Base-by-base conservation (phyloP, 1,140 invertebrate species). In the Drosophila mojavensis region DNA sequence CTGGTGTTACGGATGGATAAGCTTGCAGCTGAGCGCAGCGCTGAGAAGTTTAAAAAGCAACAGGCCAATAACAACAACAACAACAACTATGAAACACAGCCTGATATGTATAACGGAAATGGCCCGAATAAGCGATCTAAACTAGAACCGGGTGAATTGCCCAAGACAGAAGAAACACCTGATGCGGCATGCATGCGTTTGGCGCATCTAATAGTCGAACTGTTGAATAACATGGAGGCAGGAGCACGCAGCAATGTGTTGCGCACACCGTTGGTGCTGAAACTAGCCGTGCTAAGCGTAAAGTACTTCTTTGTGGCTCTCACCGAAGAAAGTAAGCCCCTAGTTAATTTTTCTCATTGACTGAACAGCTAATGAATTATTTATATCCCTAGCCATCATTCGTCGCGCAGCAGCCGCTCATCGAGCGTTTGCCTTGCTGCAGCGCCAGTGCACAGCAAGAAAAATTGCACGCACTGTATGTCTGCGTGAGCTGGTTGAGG, bases 251-350 rank as follows among this genome's bases (percentile, higher is more conserved):
- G 43, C 3, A 82, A 73, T 45, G 76, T 90, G 2, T 39, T 92
- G 15, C 75, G 79, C 0, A 90, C 85, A 5, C 71, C 81, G 0
- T 28, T 90, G 66, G 76, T 91, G 5, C 68, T 92, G 0, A 96
- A 95, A 91, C 91, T 96, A 4, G 95, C 95, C 0, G 94, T 95
- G 74, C 94, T 95, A 0, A 94, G 95, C 20, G 94, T 96, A 1
- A 94, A 95, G 78, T 97, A 96, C 91, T 97, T 97, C 88, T 97
- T 96, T 92, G 93, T 94, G 43, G 96, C 95, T 72, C 93, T 96
- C 58, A 94, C 93, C 48, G 93, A 96, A 83, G 92, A 94, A 92
- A 95, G 95, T 96, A 93, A 92, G 78, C 55, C 0, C 4, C 5
- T 20, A 2, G n/a, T 13, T n/a, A 20, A 3, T 1, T 33, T 41